Evolutionary conservation across 2,797 vertebrate genomes (phyloP).

Genomic region (Leptatherina wallacei): DNA sequence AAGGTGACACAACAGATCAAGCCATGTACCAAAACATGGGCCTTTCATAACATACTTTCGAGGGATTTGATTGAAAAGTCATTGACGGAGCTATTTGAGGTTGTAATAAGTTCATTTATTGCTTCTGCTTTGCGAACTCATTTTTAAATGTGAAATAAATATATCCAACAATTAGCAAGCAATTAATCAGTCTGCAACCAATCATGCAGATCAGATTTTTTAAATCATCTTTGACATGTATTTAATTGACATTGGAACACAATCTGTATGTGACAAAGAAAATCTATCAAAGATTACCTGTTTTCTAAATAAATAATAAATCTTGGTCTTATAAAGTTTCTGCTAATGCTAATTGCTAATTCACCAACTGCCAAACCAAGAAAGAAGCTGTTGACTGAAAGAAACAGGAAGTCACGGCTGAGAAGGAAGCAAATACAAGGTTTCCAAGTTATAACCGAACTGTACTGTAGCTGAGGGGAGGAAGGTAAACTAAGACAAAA

Average conservation of each 20-base stretch:
- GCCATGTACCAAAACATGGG: neutral
- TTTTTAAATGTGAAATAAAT: slow-evolving; percentile 22
- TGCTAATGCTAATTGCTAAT: neutral
- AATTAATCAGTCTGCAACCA: slow-evolving; percentile 10
- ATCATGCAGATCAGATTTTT: slow-evolving; percentile 22
- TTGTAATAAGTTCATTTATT: slow-evolving; percentile 41
- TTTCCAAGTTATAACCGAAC: neutral
- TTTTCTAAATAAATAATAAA: neutral
- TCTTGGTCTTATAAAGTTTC: neutral
- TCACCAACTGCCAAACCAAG: neutral
- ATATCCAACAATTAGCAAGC: slow-evolving; percentile 20
- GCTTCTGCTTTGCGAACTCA: slow-evolving; percentile 1
- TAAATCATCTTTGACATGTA: slow-evolving; percentile 7
- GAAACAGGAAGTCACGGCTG: neutral
- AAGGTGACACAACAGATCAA: neutral
- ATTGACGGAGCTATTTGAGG: slow-evolving; percentile 1
- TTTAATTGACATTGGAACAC: neutral
- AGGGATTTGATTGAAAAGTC: neutral
- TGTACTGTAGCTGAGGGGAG: neutral
- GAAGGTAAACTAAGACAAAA: neutral
- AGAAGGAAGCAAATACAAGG: neutral
- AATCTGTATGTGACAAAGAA: slow-evolving; percentile 6
- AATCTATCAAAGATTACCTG: neutral
- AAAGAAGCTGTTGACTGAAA: neutral
- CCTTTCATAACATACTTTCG: neutral